Conservation (phyloP, 2,888 invertebrate species). For the Agrochola circellaris region DNA sequence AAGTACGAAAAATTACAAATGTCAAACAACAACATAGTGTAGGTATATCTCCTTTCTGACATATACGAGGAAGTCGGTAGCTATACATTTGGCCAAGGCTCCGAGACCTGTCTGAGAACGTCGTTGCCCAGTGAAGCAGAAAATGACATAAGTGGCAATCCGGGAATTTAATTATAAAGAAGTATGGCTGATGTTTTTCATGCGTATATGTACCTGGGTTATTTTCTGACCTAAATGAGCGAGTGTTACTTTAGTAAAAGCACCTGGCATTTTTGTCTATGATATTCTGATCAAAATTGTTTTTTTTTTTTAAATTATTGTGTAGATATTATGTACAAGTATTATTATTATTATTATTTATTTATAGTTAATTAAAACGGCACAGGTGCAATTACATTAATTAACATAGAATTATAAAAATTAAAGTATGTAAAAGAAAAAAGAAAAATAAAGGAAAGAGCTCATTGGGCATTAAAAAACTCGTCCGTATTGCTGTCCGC, state of each 20-base stretch:
- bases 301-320: neutral
- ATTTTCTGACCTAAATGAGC: neutral
- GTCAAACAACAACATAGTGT: too few relatives aligned
- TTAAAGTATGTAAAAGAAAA: too few relatives aligned
- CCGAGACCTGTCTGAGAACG: slow-evolving; percentile 12
- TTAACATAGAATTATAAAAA: too few relatives aligned
- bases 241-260: neutral
- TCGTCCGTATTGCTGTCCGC: too few relatives aligned
- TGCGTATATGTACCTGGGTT: neutral
- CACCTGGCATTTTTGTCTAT: neutral
- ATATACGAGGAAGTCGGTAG: neutral
- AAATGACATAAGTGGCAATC: slow-evolving; percentile 36
- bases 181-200: neutral
- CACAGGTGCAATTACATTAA: too few relatives aligned
- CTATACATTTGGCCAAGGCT: neutral
- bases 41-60: neutral
- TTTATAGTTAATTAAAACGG: too few relatives aligned
- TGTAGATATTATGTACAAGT: too few relatives aligned
- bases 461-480: too few relatives aligned
- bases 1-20: too few relatives aligned
- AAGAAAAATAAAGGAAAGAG: too few relatives aligned
- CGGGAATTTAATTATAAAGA: slow-evolving; percentile 24
- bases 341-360: too few relatives aligned
- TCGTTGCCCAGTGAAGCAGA: slow-evolving; percentile 37
- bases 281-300: neutral